Percentiles rank a stretch among this genome's conserved stretches.
These are phyloP conservation scores for Apus apus DNA, from an alignment of 2,113 vertebrate genomes.

Conservation along the genomic window DNA sequence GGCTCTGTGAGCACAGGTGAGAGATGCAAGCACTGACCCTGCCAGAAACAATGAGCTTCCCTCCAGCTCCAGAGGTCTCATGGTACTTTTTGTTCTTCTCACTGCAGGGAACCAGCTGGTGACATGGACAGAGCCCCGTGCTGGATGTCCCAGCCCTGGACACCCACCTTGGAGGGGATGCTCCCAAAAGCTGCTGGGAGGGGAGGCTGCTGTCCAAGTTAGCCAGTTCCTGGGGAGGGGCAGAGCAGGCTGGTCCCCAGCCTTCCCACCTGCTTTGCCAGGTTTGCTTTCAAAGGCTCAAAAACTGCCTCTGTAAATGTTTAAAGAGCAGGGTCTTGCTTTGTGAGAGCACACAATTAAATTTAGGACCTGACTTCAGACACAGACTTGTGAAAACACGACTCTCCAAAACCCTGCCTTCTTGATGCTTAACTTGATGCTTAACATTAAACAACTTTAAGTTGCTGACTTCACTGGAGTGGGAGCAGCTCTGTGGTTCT, in stretches of 20 bases:
- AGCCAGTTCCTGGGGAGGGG: not conserved
- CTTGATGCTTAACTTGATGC: not conserved
- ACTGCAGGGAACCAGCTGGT: not conserved
- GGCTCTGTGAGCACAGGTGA: fast-evolving
- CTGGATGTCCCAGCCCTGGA: not conserved
- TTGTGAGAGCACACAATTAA: not conserved
- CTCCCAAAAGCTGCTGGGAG: not conserved
- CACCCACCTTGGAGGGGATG: not conserved
- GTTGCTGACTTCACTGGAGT: not conserved
- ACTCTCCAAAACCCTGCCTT: not conserved
- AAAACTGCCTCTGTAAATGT: not conserved
- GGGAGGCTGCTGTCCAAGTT: not conserved
- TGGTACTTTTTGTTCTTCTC: not conserved
- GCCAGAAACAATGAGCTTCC: not conserved
- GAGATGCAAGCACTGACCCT: not conserved
- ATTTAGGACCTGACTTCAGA: not conserved
- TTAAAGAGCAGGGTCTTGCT: not conserved
- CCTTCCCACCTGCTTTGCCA: not conserved
- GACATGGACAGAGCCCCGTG: not conserved
- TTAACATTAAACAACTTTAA: not conserved
- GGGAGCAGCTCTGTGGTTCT: not conserved
- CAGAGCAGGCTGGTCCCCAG: not conserved
- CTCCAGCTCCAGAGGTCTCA: not conserved
- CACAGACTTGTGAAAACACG: fast-evolving
- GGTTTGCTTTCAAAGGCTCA: not conserved